A percentile compares a stretch with the other conserved stretches of the same genome.
phyloP scores from a whole-genome alignment of 2,797 vertebrate genomes.

The Melanogrammus aeglefinus region DNA sequence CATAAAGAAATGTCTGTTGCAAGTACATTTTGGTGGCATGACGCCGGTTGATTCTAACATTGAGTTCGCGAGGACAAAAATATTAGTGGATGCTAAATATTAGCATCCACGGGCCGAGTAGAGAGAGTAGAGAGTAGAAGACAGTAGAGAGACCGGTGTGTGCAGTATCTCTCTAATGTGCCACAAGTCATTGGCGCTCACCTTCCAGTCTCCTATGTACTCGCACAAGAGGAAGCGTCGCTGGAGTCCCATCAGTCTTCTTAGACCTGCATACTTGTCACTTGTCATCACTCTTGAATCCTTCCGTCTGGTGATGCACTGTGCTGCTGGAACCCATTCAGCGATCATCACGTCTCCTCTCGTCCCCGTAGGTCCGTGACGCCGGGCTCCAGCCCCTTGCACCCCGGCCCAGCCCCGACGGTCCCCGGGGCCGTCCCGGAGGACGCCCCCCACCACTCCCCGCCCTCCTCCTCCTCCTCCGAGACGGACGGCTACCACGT shows the following conservation, averaged over 20 bases:
- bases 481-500: conserved; percentile 31
- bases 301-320: background rate
- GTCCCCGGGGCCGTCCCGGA: conserved; percentile 68
- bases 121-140: too few relatives aligned
- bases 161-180: too few relatives aligned
- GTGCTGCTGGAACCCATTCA: background rate
- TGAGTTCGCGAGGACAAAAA: too few relatives aligned
- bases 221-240: too few relatives aligned
- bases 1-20: too few relatives aligned
- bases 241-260: background rate
- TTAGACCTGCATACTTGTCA: background rate
- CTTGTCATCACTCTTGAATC: background rate
- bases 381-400: conserved; percentile 50
- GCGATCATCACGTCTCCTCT: background rate
- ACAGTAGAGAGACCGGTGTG: too few relatives aligned
- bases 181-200: too few relatives aligned
- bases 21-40: too few relatives aligned
- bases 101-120: too few relatives aligned
- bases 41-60: too few relatives aligned
- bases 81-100: too few relatives aligned
- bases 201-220: too few relatives aligned
- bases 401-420: conserved; percentile 19
- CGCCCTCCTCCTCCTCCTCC: conserved; percentile 23
- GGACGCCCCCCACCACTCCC: conserved; percentile 45
- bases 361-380: conserved; percentile 74